Evolutionary conservation across 2,113 vertebrate genomes (phyloP), one percentile per base, ranked within the genome.

Genomic region (Pluvianellus socialis): DNA sequence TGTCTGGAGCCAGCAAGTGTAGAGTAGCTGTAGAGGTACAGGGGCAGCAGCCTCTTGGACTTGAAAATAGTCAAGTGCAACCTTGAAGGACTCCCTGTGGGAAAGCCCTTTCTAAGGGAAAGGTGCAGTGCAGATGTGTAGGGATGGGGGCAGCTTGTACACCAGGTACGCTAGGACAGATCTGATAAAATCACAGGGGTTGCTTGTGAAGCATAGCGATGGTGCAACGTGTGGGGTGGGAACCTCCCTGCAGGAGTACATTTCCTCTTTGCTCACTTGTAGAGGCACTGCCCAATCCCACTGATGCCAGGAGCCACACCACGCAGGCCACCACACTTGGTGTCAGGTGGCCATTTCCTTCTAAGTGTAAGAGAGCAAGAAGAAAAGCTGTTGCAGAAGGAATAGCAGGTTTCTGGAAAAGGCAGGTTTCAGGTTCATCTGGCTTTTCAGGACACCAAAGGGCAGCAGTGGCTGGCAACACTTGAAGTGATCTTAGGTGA

Each of bases 251-350:
- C 44, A 26, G 42, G 27, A 22, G 16, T 15, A 33, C 6, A 4
- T 53, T 44, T 68, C 26, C 33, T 71, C 42, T 58, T 50, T 58
- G 33, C 52, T 62, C 12, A 10, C 58, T 83, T n/a, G 27, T 32
- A 40, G 58, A 45, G 17, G 33, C 21, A 13, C 47, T 77, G 71
- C 20, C 40, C 30, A 12, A 1, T 53, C 40, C 53, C 23, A 15
- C 22, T 32, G 53, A 15, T 32, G 44, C 8, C 35, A 72, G 33
- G 17, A 53, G n/a, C 38, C 23, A 71, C 13, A 44, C 38, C 18
- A 59, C n/a, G 24, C 19, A 26, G n/a, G 7, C 13, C 26, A 27
- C 14, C 14, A 3, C 0, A 1, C 40, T 61, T 53, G 58, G 23
- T 18, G 10, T 50, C 33, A 62, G 10, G 23, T 62, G 50, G 21